Evolutionary conservation across 2,113 vertebrate genomes (phyloP).

Genomic region (Anolis sagrei): DNA sequence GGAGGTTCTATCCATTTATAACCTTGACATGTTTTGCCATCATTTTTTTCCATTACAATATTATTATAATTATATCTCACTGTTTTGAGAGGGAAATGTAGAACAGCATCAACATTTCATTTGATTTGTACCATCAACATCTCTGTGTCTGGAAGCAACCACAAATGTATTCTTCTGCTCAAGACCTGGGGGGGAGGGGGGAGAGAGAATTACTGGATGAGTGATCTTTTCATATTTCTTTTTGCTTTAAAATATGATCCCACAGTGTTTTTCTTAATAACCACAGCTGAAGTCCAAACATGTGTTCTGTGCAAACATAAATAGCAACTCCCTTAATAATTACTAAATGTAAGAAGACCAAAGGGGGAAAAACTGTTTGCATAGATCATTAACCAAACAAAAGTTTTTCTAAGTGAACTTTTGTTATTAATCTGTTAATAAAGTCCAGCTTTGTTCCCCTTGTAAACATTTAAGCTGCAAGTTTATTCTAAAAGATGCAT

Average conservation of each 20-base stretch:
- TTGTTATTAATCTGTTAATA: conserved; percentile 22
- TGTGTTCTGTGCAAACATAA: neutral
- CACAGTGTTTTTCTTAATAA: neutral
- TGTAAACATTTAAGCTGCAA: neutral
- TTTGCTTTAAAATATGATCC: neutral
- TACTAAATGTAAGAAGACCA: conserved; percentile 7
- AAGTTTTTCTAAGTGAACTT: neutral
- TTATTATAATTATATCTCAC: neutral
- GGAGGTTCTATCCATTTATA: neutral
- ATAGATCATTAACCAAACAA: conserved; percentile 12
- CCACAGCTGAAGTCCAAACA: neutral
- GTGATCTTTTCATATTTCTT: neutral
- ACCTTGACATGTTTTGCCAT: neutral
- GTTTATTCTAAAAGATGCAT: neutral
- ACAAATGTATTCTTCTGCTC: neutral
- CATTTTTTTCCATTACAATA: neutral
- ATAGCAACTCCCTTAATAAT: neutral
- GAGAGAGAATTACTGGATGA: neutral
- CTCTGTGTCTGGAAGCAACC: conserved; percentile 24
- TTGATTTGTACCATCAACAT: no score
- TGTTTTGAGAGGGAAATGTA: no score
- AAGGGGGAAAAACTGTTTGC: neutral
- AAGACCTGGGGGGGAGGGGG: no score
- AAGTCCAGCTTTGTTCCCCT: conserved; percentile 26
- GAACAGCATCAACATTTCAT: no score